Evolutionary conservation across 2,113 vertebrate species (phyloP).

Genomic region (Neopipo cinnamomea): DNA sequence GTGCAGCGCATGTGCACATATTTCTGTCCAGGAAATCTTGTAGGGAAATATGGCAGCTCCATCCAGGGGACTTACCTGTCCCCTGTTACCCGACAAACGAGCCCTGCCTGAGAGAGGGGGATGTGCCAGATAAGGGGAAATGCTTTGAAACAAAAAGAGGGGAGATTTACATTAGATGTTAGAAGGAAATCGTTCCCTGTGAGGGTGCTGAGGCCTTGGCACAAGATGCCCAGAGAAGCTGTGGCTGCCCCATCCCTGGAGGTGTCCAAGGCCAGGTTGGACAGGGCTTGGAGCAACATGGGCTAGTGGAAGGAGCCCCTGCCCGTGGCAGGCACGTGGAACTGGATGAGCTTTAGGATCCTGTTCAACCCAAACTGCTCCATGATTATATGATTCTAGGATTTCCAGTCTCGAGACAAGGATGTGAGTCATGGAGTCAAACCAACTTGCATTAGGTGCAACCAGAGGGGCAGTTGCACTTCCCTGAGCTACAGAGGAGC

Average conservation of each 20-base stretch:
- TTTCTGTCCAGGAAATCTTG: not conserved
- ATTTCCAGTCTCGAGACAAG: not conserved
- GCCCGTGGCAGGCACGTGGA: not conserved
- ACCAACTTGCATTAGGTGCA: not conserved
- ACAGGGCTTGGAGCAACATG: not conserved
- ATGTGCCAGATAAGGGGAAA: not conserved
- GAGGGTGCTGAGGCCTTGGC: not conserved
- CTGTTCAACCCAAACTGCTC: not conserved
- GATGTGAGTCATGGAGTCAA: not conserved
- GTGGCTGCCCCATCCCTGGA: not conserved
- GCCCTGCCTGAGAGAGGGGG: not conserved
- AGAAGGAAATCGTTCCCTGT: not conserved
- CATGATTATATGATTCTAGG: not conserved
- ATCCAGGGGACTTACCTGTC: not conserved
- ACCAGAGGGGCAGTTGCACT: not conserved
- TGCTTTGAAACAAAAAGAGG: not conserved
- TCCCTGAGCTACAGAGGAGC: fast-evolving
- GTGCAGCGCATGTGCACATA: not conserved
- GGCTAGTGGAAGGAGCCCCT: not conserved
- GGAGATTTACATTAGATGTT: not conserved
- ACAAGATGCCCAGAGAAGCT: not conserved
- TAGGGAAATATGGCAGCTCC: not conserved
- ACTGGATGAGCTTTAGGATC: not conserved
- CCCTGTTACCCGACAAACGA: not conserved
- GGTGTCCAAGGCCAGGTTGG: not conserved